Evolutionary conservation across 2,888 invertebrate species (phyloP).

Genomic region (Eugnorisma glareosa): DNA sequence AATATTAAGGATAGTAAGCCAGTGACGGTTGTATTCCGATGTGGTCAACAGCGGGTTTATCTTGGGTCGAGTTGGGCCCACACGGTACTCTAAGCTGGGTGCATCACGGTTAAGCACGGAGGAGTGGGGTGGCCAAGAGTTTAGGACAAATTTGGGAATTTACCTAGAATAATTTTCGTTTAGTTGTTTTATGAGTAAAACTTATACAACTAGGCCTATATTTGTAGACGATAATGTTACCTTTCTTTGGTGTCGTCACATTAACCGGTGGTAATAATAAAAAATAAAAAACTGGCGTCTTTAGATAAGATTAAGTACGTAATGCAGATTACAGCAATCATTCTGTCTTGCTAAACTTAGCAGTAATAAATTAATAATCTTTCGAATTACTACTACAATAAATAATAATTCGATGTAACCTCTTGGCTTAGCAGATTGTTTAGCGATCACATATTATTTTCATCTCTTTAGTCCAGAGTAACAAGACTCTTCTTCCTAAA

Average conservation of each 20-base stretch:
- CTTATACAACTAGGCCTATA: not conserved
- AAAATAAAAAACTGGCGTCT: too few relatives aligned
- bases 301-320: not conserved
- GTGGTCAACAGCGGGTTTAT: constrained; percentile 70
- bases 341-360: not conserved
- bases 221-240: not conserved
- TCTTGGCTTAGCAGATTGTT: not conserved
- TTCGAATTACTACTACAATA: not conserved
- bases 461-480: not conserved
- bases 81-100: constrained; percentile 72
- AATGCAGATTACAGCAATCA: not conserved
- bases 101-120: constrained; percentile 73
- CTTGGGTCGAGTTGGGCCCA: constrained; percentile 58
- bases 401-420: not conserved
- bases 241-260: not conserved
- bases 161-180: not conserved
- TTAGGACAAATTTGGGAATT: constrained; percentile 1
- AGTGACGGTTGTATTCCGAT: constrained; percentile 42
- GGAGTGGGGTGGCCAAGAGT: constrained; percentile 53
- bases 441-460: not conserved
- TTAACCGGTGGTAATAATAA: too few relatives aligned
- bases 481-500: not conserved
- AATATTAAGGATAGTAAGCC: constrained; percentile 62
- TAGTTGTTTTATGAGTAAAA: not conserved
- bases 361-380: not conserved